Evolutionary conservation across 2,113 vertebrate genomes (phyloP), one percentile per base, ranked within the genome.

Genomic region (Petroica traversi): DNA sequence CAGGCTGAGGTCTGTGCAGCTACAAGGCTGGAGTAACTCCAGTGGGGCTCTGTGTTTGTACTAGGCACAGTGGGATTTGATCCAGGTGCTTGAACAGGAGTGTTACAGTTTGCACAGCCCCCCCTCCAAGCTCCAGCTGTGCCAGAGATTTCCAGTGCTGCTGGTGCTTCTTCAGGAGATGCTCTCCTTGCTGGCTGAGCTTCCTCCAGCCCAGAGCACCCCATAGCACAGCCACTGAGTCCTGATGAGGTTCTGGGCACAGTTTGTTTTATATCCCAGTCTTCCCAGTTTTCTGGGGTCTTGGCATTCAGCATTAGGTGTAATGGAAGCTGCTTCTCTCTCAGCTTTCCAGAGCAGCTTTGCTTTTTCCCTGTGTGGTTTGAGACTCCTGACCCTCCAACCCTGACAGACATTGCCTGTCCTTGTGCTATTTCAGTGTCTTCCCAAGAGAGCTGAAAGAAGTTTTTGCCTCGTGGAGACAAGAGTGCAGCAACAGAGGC

Each of bases 361-460:
- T 67, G 51, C 17, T 83, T 86, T 61, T 49, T 46, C 36, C 13
- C 4, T 29, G 0, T 11, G 26, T 1, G 8, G 6, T 72, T 38
- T 75, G 26, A 62, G 48, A 18, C 28, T 88, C 67, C 34, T 46
- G 2, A 36, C 40, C 8, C 29, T 31, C 54, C 48, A 31, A 11
- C 34, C 41, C 79, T 68, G 62, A 82, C 55, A 55, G 25, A 61
- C 54, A 23, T 24, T 48, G 19, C 13, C 5, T 40, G 51, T 80
- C 58, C 33, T 71, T 87, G n/a, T 97, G 26, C 85, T 17, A 0
- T 88, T 40, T 8, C 98, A 99, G 99, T 1, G 99, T 99, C 84
- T 99, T 99, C 94, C 99, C 99, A 1, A 97, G 99, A 89, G 99
- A 99, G 83, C 98, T 99, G 63, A 99, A 99, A 63, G 99, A 99